Evolutionary conservation across 2,113 vertebrate genomes (phyloP), one percentile per base, ranked within the genome.

Genomic region (Syngnathus floridae): DNA sequence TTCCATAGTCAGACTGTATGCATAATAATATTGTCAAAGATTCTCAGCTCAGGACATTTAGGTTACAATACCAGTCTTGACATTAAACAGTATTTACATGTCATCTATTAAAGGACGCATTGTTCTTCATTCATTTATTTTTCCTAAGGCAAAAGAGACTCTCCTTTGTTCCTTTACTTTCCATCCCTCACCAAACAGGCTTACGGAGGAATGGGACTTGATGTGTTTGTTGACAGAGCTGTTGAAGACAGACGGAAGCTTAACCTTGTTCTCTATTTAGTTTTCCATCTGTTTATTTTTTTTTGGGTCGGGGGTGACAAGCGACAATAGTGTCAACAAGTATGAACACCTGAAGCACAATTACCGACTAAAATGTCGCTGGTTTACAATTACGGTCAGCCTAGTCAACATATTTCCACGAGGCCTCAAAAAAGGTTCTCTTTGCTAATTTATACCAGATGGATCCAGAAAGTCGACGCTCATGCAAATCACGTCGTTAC

Each of bases 191-290:
- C 22, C 40, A 60, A 22, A n/a, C 36, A 38, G 16, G 6, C 26
- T 12, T 55, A 21, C 40, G 57, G 40, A 81, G 62, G 72, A 70
- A 65, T 62, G 49, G 48, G 43, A 61, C 54, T 73, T 73, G 79
- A 84, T 78, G 64, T 90, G 86, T 87, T 90, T 84, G 75, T 72
- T 80, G 71, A 89, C 86, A 88, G 66, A 13, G 38, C 78, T 65
- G 67, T 69, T 13, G 3, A 56, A 56, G 56, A 51, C 6, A 51
- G 57, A 62, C 64, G 55, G 69, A 62, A 21, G 51, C 51, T 80
- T 89, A 73, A 73, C 36, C 35, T 70, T 79, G 59, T 74, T 65
- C 26, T 31, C 54, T 35, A 3, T 56, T 26, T 77, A 78, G 76
- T 85, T 83, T 87, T 78, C 76, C 71, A 31, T 72, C 48, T 35